Base-by-base conservation (phyloP, 1,140 invertebrate species). In the Ceratina japonica region DNA sequence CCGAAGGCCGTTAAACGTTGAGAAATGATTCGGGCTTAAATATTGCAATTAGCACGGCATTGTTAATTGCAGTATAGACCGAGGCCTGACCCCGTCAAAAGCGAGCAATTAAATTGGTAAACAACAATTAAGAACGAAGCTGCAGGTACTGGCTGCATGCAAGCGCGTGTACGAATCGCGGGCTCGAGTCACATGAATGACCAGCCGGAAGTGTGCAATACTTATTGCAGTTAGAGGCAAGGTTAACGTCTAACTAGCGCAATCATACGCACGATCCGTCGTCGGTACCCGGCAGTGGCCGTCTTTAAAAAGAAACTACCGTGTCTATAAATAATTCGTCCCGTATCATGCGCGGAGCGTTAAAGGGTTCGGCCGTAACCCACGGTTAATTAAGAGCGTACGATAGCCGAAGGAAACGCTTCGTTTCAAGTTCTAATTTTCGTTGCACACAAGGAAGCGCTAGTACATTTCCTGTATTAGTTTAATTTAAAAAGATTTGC, bases 201-300 rank as follows among this genome's bases (percentile, higher is more conserved):
- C 31, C 72, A 85, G 77, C 80, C 87, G 87, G 87, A 87, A 88
- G 84, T 84, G 84, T 84, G 87, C 86, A 84, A 79, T 86, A 85
- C 66, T 86, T 86, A 75, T 89, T 83, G 81, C 77, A 31, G 79
- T 74, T 80, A 63, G 81, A 82, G 73, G 80, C 80, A 76, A 85
- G 80, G 80, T 87, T 80, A 86, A 70, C 72, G 74, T 81, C 72
- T 61, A 70, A 77, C 66, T 70, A 62, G 20, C 58, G n/a, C n/a
- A 18, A 70, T 77, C 56, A 22, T 18, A 15, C 8, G 0, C 37
- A 37, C 58, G 24, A 52, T 49, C 64, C 52, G 58, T 58, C 20
- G n/a, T 58, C 20, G n/a, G 51, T 63, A 52, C 49, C 49, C 5
- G 49, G 49, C 54, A 58, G 54, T 27, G n/a, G 61, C 15, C 18